These are phyloP conservation scores for Psophia crepitans DNA, from an alignment of 2,113 vertebrate genomes.

Conservation along the genomic window DNA sequence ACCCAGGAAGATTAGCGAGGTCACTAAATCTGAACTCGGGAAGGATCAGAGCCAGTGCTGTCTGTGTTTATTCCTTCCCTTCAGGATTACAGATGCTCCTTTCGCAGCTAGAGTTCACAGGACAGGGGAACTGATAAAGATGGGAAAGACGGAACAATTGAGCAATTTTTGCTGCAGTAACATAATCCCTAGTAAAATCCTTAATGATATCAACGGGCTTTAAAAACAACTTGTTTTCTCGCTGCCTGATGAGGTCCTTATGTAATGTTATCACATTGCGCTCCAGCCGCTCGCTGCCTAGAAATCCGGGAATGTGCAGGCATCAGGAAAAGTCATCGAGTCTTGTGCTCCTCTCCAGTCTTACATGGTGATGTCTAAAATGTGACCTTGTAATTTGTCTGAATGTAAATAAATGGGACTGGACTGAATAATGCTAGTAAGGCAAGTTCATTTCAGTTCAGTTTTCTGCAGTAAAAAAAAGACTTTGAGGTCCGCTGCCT, in stretches of 20 bases:
- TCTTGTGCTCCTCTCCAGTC: neutral
- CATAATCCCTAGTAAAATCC: neutral
- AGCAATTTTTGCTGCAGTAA: neutral
- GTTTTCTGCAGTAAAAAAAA: neutral
- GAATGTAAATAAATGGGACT: neutral
- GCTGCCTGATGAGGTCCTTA: neutral
- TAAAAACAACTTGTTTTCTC: neutral
- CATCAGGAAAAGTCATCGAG: neutral
- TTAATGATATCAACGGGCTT: neutral
- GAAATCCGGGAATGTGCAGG: neutral
- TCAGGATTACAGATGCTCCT: neutral
- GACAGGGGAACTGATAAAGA: neutral
- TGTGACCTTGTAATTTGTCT: neutral
- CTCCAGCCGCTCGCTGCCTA: accelerated
- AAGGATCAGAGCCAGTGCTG: neutral
- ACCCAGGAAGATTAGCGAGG: neutral
- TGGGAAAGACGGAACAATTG: neutral
- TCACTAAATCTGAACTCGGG: neutral
- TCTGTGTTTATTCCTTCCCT: neutral
- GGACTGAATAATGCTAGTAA: neutral
- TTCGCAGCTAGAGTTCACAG: neutral
- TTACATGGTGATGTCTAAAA: neutral
- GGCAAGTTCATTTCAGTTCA: neutral
- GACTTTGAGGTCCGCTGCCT: neutral
- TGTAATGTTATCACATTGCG: neutral